These are phyloP conservation scores for Drosophila mimica DNA, from an alignment of 2,888 invertebrate genomes.

Conservation along the genomic window DNA sequence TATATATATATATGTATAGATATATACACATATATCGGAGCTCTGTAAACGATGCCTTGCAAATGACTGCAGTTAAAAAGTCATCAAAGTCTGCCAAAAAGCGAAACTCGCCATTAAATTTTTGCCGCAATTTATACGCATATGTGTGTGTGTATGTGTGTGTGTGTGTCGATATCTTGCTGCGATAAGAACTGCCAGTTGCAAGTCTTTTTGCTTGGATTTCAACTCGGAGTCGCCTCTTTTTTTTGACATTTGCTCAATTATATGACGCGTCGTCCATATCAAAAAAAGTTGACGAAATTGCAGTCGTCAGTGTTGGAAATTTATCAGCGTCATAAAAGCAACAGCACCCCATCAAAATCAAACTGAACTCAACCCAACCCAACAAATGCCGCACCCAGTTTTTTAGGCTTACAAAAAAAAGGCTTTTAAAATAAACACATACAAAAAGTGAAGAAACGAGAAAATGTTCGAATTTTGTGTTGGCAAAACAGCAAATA, in stretches of 20 bases:
- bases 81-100: conserved; percentile 83
- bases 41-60: conserved; percentile 58
- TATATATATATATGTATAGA: conserved; percentile 28
- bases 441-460: conserved; percentile 10
- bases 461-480: conserved; percentile 20
- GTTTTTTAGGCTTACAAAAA: conserved; percentile 45
- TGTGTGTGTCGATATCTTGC: conserved; percentile 43
- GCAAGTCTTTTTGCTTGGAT: conserved; percentile 14
- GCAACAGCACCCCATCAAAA: conserved; percentile 4
- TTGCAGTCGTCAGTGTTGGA: conserved; percentile 35
- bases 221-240: conserved; percentile 31
- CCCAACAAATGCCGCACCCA: conserved; percentile 30
- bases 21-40: conserved; percentile 21
- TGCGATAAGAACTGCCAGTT: conserved; percentile 46
- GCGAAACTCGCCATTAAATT: conserved; percentile 70
- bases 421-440: conserved; percentile 40
- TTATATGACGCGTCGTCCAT: conserved; percentile 44
- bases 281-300: conserved; percentile 43
- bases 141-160: conserved; percentile 14
- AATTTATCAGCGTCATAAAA: conserved; percentile 64
- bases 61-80: conserved; percentile 84
- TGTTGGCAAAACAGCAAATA: conserved; percentile 40
- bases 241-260: conserved; percentile 42
- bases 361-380: conserved; percentile 1
- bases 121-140: conserved; percentile 66